Conservation (phyloP, 2,113 vertebrate species). For the Hemibates koningsi region DNA sequence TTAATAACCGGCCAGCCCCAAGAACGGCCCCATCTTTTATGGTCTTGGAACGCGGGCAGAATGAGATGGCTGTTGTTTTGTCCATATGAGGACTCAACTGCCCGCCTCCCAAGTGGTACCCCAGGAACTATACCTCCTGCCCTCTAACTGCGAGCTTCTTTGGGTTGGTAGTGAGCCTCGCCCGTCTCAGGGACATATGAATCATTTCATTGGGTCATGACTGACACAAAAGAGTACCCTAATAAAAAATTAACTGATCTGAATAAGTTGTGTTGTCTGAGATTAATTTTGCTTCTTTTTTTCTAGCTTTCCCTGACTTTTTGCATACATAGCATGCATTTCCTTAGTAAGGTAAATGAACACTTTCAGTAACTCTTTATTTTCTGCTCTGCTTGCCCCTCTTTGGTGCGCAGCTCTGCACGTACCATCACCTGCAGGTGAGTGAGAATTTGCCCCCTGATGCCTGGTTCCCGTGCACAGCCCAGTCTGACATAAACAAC, state of each 20-base stretch:
- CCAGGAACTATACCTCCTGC: neutral
- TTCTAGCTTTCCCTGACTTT: neutral
- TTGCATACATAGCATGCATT: neutral
- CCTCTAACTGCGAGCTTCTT: neutral
- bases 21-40: neutral
- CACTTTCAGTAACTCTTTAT: neutral
- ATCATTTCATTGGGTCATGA: neutral
- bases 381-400: neutral
- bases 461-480: slow-evolving; percentile 84
- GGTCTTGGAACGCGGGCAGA: neutral
- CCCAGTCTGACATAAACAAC: slow-evolving; percentile 46
- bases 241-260: neutral
- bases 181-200: neutral
- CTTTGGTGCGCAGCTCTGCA: slow-evolving; percentile 74
- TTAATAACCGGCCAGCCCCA: neutral
- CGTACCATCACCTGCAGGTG: slow-evolving; percentile 64
- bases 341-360: neutral
- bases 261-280: neutral
- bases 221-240: neutral
- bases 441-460: slow-evolving; percentile 53
- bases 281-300: neutral
- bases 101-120: neutral
- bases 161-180: neutral
- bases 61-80: neutral
- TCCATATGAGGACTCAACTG: neutral